phyloP scores from a whole-genome alignment of 2,113 vertebrate genomes.

The Propithecus coquereli region DNA sequence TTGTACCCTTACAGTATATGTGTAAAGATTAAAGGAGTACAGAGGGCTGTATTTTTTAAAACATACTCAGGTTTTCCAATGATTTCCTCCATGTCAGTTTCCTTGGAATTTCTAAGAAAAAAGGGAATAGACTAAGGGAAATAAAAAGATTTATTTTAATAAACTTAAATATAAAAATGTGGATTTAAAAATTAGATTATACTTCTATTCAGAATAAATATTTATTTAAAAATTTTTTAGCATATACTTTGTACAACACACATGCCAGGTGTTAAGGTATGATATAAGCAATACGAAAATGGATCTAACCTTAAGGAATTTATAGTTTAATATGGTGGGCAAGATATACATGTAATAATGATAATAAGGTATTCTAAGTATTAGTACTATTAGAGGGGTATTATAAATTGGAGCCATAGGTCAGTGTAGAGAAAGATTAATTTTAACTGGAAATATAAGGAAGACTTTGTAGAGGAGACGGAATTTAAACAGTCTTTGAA shows the following conservation, averaged over 20 bases:
- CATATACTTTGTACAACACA: not conserved
- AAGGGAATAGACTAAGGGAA: not conserved
- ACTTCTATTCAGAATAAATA: conserved; percentile 27
- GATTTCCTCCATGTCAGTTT: not conserved
- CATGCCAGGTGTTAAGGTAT: not conserved
- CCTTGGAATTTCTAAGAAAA: not conserved
- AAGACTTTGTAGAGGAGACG: not conserved
- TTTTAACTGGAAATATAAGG: not conserved
- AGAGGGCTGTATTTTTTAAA: not conserved
- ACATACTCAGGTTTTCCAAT: not conserved
- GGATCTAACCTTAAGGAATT: not conserved
- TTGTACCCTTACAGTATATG: not conserved
- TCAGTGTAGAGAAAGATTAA: not conserved
- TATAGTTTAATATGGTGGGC: not conserved
- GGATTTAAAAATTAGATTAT: not conserved
- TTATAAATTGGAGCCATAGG: not conserved
- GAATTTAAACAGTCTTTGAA: not conserved
- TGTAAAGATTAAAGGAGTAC: not conserved
- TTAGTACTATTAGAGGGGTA: not conserved
- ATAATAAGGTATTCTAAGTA: not conserved
- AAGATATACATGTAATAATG: not conserved
- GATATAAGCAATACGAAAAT: not conserved
- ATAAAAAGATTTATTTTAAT: conserved; percentile 31
- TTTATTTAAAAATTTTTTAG: not conserved
- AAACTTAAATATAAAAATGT: conserved; percentile 1